These are phyloP conservation scores for Castor canadensis DNA, from an alignment of 2,113 vertebrate genomes.

Conservation along the genomic window DNA sequence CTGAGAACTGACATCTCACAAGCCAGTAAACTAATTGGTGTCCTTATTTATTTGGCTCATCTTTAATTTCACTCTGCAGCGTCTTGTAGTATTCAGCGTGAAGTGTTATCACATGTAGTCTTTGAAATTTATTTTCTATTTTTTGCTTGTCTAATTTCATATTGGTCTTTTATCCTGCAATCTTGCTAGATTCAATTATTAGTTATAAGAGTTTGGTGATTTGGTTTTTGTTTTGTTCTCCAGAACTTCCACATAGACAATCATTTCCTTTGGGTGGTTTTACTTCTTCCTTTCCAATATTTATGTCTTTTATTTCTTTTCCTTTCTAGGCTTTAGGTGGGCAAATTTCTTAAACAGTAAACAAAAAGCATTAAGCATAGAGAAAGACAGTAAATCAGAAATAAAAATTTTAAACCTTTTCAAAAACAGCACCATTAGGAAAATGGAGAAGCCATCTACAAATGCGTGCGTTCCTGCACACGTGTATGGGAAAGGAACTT, in stretches of 20 bases:
- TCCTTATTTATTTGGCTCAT: not conserved
- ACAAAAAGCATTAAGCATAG: not conserved
- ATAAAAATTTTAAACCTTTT: not conserved
- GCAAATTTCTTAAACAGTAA: not conserved
- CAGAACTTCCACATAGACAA: not conserved
- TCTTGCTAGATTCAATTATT: not conserved
- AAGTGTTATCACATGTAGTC: too few relatives aligned
- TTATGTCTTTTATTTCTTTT: not conserved
- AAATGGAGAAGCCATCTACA: not conserved
- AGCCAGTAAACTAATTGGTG: not conserved
- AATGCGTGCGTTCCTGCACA: not conserved
- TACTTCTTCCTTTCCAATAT: not conserved
- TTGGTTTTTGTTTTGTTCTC: too few relatives aligned
- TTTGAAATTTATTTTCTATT: not conserved
- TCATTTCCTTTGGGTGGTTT: not conserved
- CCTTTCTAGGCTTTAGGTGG: not conserved
- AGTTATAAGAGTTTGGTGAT: too few relatives aligned
- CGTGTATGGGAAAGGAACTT: not conserved
- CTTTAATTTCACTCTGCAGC: not conserved
- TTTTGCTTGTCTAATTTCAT: not conserved
- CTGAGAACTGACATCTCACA: not conserved
- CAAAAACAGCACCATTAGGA: not conserved
- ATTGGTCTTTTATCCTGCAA: not conserved
- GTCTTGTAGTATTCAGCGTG: not conserved
- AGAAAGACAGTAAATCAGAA: not conserved